Evolutionary conservation across 2,113 vertebrate species (phyloP).

Genomic region (Marmota flaviventris): DNA sequence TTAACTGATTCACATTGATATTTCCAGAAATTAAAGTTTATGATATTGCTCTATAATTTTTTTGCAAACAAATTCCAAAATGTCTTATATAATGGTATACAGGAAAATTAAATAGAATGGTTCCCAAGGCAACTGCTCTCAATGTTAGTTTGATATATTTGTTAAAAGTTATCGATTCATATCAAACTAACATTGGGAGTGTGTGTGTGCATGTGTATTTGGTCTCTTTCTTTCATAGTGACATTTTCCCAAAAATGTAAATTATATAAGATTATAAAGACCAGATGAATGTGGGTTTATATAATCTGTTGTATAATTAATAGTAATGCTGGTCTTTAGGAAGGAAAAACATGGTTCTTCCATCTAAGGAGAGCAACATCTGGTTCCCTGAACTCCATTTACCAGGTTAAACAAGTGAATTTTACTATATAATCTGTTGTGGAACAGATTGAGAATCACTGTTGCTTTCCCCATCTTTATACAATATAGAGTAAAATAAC

Average conservation of each 20-base stretch:
- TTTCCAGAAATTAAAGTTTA: constrained; percentile 12
- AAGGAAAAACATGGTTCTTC: background rate
- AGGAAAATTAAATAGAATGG: background rate
- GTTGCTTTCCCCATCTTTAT: background rate
- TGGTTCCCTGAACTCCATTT: background rate
- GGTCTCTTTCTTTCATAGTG: background rate
- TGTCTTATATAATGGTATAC: background rate
- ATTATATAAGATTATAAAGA: background rate
- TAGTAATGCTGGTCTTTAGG: background rate
- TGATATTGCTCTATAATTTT: background rate
- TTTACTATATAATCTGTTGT: background rate
- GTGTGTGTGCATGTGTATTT: background rate
- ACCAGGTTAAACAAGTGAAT: background rate
- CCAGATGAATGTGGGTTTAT: background rate
- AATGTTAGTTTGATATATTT: background rate
- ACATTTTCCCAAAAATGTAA: constrained; percentile 8
- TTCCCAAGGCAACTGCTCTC: background rate
- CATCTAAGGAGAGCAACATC: background rate
- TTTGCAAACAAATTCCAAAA: constrained; percentile 32
- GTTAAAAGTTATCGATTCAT: constrained; percentile 13
- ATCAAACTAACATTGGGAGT: background rate
- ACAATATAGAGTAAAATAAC: background rate
- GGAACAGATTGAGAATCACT: background rate
- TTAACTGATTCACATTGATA: background rate
- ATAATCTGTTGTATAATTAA: background rate